Base-by-base conservation (phyloP, 1,140 invertebrate genomes). In the Ganaspis sp. region DNA sequence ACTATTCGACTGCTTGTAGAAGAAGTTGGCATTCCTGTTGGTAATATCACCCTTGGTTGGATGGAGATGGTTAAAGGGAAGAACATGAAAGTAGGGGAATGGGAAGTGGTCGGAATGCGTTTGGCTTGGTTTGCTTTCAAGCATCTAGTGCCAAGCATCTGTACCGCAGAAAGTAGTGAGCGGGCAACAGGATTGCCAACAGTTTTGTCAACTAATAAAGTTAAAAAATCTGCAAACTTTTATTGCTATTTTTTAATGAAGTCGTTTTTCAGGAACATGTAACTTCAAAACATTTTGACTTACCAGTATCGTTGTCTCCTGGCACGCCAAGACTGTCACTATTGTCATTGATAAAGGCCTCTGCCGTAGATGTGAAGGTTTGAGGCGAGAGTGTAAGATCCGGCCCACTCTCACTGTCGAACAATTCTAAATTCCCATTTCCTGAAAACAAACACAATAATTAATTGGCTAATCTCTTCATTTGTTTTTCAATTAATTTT, bases 341-440 rank as follows among this genome's bases (percentile, higher is more conserved):
- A 90, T 94, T 94, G 91, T 94, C 94, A 90, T 94, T 94, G 90
- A 94, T 93, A 88, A 95, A 94, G 87, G 93, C 92, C 88, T 95
- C 94, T 75, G 94, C 92, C 77, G 93, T 92, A 81, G 93, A 94
- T 78, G 93, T 93, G 87, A 94, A 94, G 9, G 94, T 93, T 86
- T 95, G 94, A 75, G 94, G 94, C 73, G 94, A 95, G 83, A 95
- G 88, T 70, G 94, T 94, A 81, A 94, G 91, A 84, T 94, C 94
- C 84, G 94, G 94, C 64, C 94, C 94, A 77, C 94, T 94, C 79
- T 94, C 94, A 79, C 90, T 92, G 90, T 95, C 95, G 88, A 95
- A 95, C 83, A 95, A 89, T 86, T 95, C 94, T 89, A 94, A 94
- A 84, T 92, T 93, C 73, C 93, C 92, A 80, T 92, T 93, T 78